phyloP scores from a whole-genome alignment of 2,797 vertebrate species.

The Trichosurus vulpecula region DNA sequence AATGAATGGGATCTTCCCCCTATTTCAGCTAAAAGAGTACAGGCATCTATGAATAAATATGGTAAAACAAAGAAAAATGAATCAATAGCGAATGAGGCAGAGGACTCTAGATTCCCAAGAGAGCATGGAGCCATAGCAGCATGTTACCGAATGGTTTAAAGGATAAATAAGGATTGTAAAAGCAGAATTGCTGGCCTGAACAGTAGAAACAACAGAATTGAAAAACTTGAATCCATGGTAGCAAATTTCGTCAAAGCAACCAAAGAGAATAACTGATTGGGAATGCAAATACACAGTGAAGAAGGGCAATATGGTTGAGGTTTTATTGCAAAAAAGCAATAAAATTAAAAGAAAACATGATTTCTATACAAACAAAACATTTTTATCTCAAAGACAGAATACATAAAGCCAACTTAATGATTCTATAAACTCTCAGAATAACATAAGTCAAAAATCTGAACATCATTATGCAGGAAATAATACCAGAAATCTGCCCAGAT shows the following conservation, averaged over 20 bases:
- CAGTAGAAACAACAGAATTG: background rate
- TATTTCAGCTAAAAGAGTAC: background rate
- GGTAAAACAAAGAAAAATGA: background rate
- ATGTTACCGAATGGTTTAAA: background rate
- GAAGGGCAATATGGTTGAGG: background rate
- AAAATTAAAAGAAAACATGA: background rate
- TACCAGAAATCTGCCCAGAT: background rate
- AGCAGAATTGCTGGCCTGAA: background rate
- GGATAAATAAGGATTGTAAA: background rate
- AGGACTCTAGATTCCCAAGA: background rate
- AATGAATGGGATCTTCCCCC: background rate
- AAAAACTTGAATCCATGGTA: background rate
- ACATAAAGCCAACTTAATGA: background rate
- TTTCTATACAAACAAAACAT: background rate
- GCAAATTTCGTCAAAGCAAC: background rate
- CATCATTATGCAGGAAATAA: background rate
- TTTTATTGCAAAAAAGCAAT: background rate
- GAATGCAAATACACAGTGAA: background rate
- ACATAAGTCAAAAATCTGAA: background rate
- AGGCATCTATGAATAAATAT: background rate
- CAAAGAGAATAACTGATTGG: background rate
- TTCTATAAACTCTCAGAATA: background rate
- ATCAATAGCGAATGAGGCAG: background rate
- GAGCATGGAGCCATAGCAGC: background rate
- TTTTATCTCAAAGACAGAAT: background rate